Evolutionary conservation across 2,113 vertebrate species (phyloP).

Genomic region (Glareola pratincola): DNA sequence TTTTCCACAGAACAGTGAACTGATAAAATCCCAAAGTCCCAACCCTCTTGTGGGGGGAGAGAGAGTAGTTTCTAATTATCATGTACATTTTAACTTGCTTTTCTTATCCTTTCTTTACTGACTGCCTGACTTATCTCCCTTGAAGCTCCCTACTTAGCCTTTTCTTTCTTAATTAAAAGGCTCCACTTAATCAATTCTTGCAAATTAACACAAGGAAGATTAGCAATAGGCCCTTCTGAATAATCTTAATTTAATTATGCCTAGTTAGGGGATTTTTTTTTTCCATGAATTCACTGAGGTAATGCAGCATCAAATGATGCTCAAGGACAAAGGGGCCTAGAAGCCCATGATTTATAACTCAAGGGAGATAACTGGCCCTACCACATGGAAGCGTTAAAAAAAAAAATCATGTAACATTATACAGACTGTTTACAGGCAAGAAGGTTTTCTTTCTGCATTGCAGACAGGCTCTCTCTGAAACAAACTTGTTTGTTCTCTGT

Average conservation of each 20-base stretch:
- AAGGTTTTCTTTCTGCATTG: background rate
- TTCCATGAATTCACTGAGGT: background rate
- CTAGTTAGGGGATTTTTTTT: background rate
- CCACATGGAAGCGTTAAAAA: background rate
- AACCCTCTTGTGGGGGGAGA: background rate
- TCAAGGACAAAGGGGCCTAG: background rate
- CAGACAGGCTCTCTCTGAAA: background rate
- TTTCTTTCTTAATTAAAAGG: conserved; percentile 57
- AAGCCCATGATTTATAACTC: background rate
- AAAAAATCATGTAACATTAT: background rate
- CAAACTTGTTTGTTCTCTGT: background rate
- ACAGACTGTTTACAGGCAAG: background rate
- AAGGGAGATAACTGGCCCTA: background rate
- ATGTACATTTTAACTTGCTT: conserved; percentile 9
- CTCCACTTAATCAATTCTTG: conserved; percentile 41
- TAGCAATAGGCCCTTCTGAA: conserved; percentile 30
- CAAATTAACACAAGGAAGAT: conserved; percentile 50
- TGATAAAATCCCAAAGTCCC: conserved; percentile 24
- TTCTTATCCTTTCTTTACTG: conserved; percentile 30
- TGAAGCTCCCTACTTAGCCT: conserved; percentile 34
- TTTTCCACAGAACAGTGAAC: background rate
- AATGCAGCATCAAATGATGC: background rate
- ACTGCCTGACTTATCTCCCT: conserved; percentile 32
- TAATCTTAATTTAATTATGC: conserved; percentile 52
- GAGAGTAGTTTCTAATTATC: conserved; percentile 35